A percentile compares a stretch with the other conserved stretches of the same genome.
Conservation (phyloP, 2,888 invertebrate species). For the Hartigia nigra region DNA sequence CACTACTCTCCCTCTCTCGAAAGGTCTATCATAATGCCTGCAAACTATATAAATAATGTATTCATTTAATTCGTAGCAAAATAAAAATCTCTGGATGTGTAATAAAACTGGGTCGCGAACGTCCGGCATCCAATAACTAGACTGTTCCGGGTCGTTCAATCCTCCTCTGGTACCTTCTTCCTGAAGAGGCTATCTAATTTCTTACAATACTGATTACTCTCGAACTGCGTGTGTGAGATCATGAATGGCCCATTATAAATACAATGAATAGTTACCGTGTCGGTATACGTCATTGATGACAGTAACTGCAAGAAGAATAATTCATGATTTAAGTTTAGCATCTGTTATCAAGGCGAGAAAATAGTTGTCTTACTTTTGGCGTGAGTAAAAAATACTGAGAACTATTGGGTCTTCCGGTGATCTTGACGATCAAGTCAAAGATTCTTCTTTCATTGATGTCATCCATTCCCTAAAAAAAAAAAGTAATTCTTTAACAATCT, state of each 20-base stretch:
- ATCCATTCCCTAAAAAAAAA: constrained; percentile 83
- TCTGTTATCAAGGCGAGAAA: not conserved
- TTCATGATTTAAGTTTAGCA: not conserved
- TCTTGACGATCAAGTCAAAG: constrained; percentile 81
- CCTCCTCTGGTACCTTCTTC: not conserved
- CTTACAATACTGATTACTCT: constrained; percentile 47
- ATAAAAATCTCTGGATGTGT: not conserved
- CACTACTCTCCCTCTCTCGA: not conserved
- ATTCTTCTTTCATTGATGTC: constrained; percentile 84
- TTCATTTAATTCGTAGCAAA: not conserved
- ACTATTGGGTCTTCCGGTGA: constrained; percentile 76
- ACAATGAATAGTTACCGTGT: constrained; percentile 77
- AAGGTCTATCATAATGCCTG: not conserved
- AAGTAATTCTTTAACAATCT: not conserved
- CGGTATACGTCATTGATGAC: constrained; percentile 76
- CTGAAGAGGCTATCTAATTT: not conserved
- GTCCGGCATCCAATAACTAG: not conserved
- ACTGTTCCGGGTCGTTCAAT: not conserved
- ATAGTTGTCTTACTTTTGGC: constrained; percentile 79
- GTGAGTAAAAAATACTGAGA: constrained; percentile 93
- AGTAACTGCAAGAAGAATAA: constrained; percentile 72
- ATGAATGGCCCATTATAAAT: constrained; percentile 79
- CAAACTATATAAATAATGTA: not conserved
- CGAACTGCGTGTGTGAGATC: constrained; percentile 62
- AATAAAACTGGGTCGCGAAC: not conserved